Evolutionary conservation across 2,888 invertebrate genomes (phyloP).

Genomic region (Drosophila mayaguana): DNA sequence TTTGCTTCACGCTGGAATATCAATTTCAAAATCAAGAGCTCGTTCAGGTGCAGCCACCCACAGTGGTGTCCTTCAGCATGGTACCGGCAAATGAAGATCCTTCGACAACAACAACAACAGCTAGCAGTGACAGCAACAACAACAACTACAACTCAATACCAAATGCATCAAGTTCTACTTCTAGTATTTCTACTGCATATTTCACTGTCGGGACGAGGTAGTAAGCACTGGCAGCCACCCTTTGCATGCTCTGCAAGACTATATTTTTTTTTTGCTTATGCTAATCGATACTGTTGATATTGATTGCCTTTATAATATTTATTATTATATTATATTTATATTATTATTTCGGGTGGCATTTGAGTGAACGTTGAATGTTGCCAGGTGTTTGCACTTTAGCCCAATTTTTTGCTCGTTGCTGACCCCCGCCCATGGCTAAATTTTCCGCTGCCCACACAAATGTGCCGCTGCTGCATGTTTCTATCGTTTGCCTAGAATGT

Average conservation of each 20-base stretch:
- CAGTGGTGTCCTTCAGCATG: conserved; percentile 73
- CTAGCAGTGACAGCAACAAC: conserved; percentile 39
- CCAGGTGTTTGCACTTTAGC: conserved; percentile 57
- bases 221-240: conserved; percentile 43
- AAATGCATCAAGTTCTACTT: conserved; percentile 34
- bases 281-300: conserved; percentile 6
- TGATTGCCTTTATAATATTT: conserved; percentile 2
- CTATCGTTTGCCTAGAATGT: conserved; percentile 46
- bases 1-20: conserved; percentile 83
- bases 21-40: conserved; percentile 84
- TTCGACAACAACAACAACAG: conserved; percentile 26
- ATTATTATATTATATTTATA: not conserved
- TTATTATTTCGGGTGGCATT: conserved; percentile 3
- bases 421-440: conserved; percentile 57
- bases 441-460: conserved; percentile 77
- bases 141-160: conserved; percentile 30
- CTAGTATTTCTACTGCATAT: conserved; percentile 58
- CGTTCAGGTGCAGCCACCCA: conserved; percentile 83
- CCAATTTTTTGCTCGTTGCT: conserved; percentile 7
- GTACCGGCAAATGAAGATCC: conserved; percentile 48
- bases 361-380: conserved; percentile 34
- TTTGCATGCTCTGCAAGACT: conserved; percentile 42
- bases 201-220: conserved; percentile 80
- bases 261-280: conserved; percentile 2
- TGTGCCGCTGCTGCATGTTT: conserved; percentile 53